Percentiles rank a stretch among this genome's conserved stretches.
Conservation (phyloP, 2,797 vertebrate species). For the Halcyon badia region DNA sequence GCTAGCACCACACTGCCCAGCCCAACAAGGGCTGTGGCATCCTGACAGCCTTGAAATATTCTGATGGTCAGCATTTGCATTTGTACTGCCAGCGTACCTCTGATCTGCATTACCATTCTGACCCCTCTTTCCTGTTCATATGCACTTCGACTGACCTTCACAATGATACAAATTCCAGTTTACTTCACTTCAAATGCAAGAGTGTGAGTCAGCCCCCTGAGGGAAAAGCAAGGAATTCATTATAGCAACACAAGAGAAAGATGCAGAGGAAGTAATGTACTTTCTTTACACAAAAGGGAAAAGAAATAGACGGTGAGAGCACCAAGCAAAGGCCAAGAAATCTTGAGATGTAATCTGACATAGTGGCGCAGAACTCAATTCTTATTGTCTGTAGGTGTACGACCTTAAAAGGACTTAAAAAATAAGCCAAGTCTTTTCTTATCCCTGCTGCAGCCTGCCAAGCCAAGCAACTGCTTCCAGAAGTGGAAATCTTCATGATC, state of each 20-base stretch:
- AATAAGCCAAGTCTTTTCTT: constrained; percentile 45
- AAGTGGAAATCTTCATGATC: constrained; percentile 47
- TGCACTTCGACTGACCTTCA: constrained; percentile 60
- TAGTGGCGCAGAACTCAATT: background rate
- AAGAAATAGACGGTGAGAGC: constrained; percentile 26
- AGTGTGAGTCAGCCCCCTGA: constrained; percentile 55
- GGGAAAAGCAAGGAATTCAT: constrained; percentile 73
- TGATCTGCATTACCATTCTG: constrained; percentile 64
- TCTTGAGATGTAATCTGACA: constrained; percentile 54
- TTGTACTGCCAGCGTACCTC: constrained; percentile 2
- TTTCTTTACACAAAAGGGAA: constrained; percentile 61
- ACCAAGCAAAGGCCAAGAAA: constrained; percentile 61
- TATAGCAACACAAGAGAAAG: constrained; percentile 64
- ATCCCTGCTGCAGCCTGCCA: constrained; percentile 37
- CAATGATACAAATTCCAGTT: constrained; percentile 70
- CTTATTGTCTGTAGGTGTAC: constrained; percentile 45
- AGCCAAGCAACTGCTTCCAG: constrained; percentile 34
- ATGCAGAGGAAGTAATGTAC: constrained; percentile 62
- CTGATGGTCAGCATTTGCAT: constrained; percentile 47
- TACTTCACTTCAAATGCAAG: constrained; percentile 53
- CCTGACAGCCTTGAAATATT: constrained; percentile 50
- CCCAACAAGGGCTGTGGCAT: background rate
- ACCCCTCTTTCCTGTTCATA: constrained; percentile 55
- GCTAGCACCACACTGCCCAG: background rate
- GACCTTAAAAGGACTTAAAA: constrained; percentile 52